Base-by-base conservation (phyloP, 2,113 vertebrate species). In the Acanthochromis polyacanthus region DNA sequence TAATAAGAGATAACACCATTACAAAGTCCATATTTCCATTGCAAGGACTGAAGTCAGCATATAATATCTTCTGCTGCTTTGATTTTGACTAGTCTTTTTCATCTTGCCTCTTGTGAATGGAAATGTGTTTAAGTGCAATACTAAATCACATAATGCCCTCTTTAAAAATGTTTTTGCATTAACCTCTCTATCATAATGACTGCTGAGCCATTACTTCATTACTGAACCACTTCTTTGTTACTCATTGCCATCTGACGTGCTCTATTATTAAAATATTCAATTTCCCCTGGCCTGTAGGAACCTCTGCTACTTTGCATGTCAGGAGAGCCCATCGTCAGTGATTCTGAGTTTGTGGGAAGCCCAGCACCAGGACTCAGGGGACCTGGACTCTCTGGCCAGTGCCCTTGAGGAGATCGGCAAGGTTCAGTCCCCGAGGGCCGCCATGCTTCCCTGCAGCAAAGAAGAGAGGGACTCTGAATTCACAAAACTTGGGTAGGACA, bases 281-380 rank as follows among this genome's bases (percentile, higher is more conserved):
- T 78, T 40, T 61, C 30, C 57, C 56, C 32, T n/a, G n/a, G 36
- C 71, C 75, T 40, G 36, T 68, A 99, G 98, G 94, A 99, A 99
- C 78, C 94, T 99, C 82, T 95, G 95, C 71, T 99, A 98, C 85
- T 99, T 99, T 79, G 96, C 96, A 56, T 95, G 95, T 12, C 97
- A 98, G 71, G 95, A 94, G 88, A 99, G 98, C 79, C 98, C 98
- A 0, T 98, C 98, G 0, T 96, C 97, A 0, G 97, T 97, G 90
- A 99, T 99, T 86, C 93, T 99, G 94, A 98, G 97, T 91, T 96
- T 99, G 71, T 99, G 98, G 98, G 97, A 99, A 88, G 97, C 97
- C 10, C 96, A 95, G 66, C 97, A 99, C 90, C 97, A 97, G 75
- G 96, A 97, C 6, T 95, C 96, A 0, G 96, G 96, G 5, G 97